phyloP scores from a whole-genome alignment of 1,140 invertebrate genomes.

The Tyrophagus putrescentiae region DNA sequence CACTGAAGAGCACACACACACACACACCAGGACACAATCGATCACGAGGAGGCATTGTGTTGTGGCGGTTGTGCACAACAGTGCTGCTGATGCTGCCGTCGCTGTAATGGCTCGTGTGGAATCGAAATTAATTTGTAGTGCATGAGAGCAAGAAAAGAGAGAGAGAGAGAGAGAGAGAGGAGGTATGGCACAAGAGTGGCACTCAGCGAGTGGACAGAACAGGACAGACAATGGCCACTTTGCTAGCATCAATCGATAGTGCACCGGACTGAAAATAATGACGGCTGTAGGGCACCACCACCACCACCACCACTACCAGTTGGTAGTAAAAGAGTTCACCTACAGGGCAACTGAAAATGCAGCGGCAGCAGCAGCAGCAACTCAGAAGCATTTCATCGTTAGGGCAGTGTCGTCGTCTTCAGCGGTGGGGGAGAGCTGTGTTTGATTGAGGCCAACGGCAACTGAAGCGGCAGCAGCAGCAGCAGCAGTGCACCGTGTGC shows the following conservation, averaged over 20 bases:
- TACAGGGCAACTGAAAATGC: too few relatives aligned
- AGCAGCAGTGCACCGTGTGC: not conserved
- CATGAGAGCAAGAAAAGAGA: not conserved
- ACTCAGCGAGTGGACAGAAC: not conserved
- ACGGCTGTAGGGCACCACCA: not conserved
- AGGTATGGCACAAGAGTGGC: not conserved
- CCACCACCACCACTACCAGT: too few relatives aligned
- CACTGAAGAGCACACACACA: not conserved
- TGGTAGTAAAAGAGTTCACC: constrained; percentile 3
- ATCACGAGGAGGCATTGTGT: not conserved
- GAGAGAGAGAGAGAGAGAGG: not conserved
- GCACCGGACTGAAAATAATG: not conserved
- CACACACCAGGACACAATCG: not conserved
- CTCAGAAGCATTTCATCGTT: constrained; percentile 3
- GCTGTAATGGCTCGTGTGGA: not conserved
- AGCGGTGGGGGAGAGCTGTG: not conserved
- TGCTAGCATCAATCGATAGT: not conserved
- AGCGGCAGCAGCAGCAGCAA: too few relatives aligned
- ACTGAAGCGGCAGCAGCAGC: not conserved
- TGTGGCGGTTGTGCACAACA: not conserved
- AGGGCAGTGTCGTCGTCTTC: not conserved
- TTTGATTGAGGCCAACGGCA: constrained; percentile 15
- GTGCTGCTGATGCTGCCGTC: not conserved
- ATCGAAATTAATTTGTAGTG: not conserved
- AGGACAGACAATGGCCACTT: not conserved